Base-by-base conservation (phyloP, 2,113 vertebrate species). In the Phylloscopus trochiloides region DNA sequence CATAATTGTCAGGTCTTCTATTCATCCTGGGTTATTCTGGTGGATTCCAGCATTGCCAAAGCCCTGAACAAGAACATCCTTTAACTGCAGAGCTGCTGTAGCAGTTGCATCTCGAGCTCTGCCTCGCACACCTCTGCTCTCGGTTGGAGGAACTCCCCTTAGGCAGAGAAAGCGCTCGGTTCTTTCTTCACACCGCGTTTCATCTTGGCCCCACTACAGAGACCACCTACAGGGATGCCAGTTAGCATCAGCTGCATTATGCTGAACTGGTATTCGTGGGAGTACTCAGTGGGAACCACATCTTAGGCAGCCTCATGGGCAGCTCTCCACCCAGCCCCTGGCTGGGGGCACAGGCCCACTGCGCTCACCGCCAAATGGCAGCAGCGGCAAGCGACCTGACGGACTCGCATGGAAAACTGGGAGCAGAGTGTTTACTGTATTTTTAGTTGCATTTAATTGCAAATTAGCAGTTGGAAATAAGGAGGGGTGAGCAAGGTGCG, bases 191-290 rank as follows among this genome's bases (percentile, higher is more conserved):
- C 52, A 75, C 82, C 40, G 9, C 1, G 0, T 90, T 88, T 90
- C 73, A 74, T 86, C 90, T 90, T 86, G 79, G 93, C 72, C 72
- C 79, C 40, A 19, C 65, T 86, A 52, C 79, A 29, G 48, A 93
- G 96, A 96, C 96, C 96, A 95, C 92, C 93, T 74, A 94, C 90
- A 67, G 72, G 67, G 90, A 90, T 81, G 88, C 63, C 86, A 80
- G 52, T 79, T 76, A 82, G 45, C 40, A 90, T 85, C 90, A 77
- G 75, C 71, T 90, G 78, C 67, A 7, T 80, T 74, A 62, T 47
- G 82, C 94, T 67, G 82, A 92, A 80, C 51, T 24, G 71, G 36
- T 93, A 45, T 93, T 91, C 95, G 92, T 72, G 38, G 71, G 51
- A 93, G 85, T 3, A 2, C 65, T 70, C 5, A 13, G 52, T 79